Evolutionary conservation across 2,888 invertebrate species (phyloP).

Genomic region (Rhingia rostrata): DNA sequence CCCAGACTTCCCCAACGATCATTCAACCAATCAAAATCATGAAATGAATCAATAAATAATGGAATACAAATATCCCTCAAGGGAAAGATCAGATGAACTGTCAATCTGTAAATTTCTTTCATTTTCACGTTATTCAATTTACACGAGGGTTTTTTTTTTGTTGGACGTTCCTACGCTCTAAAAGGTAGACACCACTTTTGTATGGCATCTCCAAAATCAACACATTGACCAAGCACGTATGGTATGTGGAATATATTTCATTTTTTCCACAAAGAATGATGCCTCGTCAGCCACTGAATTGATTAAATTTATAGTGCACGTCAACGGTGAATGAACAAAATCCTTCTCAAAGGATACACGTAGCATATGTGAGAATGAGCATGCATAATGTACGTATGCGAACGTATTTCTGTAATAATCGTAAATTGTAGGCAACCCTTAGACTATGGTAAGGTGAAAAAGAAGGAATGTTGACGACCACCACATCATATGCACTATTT

Average conservation of each 20-base stretch:
- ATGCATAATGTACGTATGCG: slow-evolving; percentile 15
- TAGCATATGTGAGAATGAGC: slow-evolving; percentile 7
- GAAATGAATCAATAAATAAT: too few species aligned
- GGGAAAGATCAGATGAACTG: not conserved
- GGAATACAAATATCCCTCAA: not conserved
- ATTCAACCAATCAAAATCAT: too few species aligned
- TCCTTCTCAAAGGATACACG: slow-evolving; percentile 20
- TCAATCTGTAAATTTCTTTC: slow-evolving; percentile 1
- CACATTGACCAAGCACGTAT: slow-evolving; percentile 11
- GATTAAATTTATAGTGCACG: slow-evolving; percentile 44
- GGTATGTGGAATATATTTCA: not conserved
- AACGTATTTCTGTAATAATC: slow-evolving; percentile 37
- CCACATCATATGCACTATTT: too few species aligned
- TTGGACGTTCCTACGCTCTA: not conserved
- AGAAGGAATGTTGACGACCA: too few species aligned
- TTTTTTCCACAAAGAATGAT: slow-evolving; percentile 18
- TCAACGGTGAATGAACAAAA: slow-evolving; percentile 16
- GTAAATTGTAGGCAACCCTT: slow-evolving; percentile 19
- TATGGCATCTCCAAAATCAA: not conserved
- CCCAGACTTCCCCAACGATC: too few species aligned
- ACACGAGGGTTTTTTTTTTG: slow-evolving; percentile 3
- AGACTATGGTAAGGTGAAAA: not conserved
- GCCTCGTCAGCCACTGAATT: slow-evolving; percentile 52
- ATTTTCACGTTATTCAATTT: slow-evolving; percentile 27
- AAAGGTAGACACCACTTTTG: not conserved